phyloP scores from a whole-genome alignment of 2,113 vertebrate genomes.

The Gymnorhina tibicen region DNA sequence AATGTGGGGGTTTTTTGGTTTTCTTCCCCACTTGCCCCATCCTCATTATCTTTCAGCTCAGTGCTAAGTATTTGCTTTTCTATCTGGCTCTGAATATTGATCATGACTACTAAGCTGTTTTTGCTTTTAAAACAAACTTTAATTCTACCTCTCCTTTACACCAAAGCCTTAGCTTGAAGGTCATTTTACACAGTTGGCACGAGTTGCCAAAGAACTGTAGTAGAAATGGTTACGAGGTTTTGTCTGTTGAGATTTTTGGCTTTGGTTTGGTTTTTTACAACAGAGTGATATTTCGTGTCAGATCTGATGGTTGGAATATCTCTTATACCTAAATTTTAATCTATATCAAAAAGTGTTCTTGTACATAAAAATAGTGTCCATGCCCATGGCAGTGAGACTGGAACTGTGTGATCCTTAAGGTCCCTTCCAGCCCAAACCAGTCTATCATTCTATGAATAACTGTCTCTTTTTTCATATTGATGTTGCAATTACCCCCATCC shows the following conservation, averaged over 20 bases:
- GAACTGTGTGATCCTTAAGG: not conserved
- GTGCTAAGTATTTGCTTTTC: not conserved
- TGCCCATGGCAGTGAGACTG: not conserved
- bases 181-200: not conserved
- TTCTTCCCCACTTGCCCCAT: not conserved
- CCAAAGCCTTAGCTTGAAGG: not conserved
- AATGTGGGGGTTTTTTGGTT: not conserved
- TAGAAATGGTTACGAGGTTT: not conserved
- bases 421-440: not conserved
- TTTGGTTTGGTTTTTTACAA: not conserved
- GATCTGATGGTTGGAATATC: not conserved
- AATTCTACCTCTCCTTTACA: not conserved
- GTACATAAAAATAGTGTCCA: not conserved
- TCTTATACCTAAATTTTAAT: not conserved
- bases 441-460: not conserved
- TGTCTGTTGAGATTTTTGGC: not conserved
- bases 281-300: not conserved
- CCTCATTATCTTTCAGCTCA: not conserved
- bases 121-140: conserved; percentile 5
- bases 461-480: not conserved
- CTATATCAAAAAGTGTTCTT: not conserved
- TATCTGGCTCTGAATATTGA: not conserved
- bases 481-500: not conserved
- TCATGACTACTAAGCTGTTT: not conserved
- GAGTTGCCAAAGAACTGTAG: not conserved